Evolutionary conservation across 2,113 vertebrate species (phyloP).

Genomic region (Equus przewalskii): DNA sequence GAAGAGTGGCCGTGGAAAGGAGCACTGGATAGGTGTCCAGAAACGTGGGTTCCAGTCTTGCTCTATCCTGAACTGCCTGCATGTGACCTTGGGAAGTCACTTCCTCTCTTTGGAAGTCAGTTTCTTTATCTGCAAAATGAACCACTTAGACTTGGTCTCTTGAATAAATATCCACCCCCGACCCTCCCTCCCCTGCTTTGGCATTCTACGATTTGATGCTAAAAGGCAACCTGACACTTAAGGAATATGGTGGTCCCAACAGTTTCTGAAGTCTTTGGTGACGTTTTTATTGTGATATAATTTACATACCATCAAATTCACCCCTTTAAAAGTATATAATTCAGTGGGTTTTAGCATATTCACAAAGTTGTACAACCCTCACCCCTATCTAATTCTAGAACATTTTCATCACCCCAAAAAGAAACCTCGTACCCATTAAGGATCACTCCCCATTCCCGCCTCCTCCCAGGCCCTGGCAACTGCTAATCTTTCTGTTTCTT

Average conservation of each 20-base stretch:
- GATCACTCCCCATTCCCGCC: background rate
- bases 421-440: background rate
- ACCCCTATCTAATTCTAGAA: background rate
- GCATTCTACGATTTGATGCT: background rate
- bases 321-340: background rate
- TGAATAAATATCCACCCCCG: background rate
- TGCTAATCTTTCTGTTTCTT: background rate
- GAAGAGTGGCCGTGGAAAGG: background rate
- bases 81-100: background rate
- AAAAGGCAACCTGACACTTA: background rate
- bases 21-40: too few species aligned
- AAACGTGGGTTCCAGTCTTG: background rate
- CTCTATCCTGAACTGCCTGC: background rate
- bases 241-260: background rate
- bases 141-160: background rate
- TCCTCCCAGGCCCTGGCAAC: background rate
- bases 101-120: background rate
- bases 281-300: background rate
- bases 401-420: background rate
- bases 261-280: slow-evolving; percentile 25
- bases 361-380: background rate
- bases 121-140: background rate
- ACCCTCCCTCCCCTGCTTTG: background rate
- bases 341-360: background rate
- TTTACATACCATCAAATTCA: background rate